Evolutionary conservation across 2,797 vertebrate genomes (phyloP).

Genomic region (Myiothlypis coronata): DNA sequence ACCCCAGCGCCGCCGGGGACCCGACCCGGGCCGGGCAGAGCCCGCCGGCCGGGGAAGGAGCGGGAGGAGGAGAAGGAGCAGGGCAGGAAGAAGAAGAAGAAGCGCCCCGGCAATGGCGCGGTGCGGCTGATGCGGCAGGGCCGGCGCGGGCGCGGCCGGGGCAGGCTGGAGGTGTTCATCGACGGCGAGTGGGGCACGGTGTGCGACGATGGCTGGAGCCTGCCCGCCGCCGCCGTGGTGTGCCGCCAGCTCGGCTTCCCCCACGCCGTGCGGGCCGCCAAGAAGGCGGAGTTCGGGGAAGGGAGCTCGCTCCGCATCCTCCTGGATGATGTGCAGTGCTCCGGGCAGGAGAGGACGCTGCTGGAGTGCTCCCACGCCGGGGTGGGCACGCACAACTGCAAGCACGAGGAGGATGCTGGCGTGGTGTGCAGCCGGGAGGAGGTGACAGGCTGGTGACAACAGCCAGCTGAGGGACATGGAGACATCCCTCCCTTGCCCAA

Average conservation of each 20-base stretch:
- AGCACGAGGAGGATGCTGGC: slow-evolving; percentile 88
- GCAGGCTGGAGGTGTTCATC: slow-evolving; percentile 86
- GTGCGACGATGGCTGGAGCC: slow-evolving; percentile 88
- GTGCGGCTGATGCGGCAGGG: slow-evolving; percentile 79
- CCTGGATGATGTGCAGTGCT: slow-evolving; percentile 88
- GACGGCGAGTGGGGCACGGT: slow-evolving; percentile 87
- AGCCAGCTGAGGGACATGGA: neutral
- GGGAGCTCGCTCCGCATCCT: slow-evolving; percentile 81
- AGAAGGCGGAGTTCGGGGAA: slow-evolving; percentile 87
- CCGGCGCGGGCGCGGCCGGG: slow-evolving; percentile 31
- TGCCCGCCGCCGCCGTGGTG: slow-evolving; percentile 79
- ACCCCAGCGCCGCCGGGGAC: neutral
- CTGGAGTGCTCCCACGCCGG: slow-evolving; percentile 83
- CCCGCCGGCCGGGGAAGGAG: slow-evolving; percentile 43
- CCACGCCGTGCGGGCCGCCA: slow-evolving; percentile 77
- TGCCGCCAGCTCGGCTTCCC: slow-evolving; percentile 89
- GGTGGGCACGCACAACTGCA: slow-evolving; percentile 84
- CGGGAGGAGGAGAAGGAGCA: slow-evolving; percentile 30
- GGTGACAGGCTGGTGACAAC: neutral
- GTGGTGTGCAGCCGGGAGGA: slow-evolving; percentile 82
- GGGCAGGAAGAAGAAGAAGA: slow-evolving; percentile 65
- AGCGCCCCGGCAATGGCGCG: slow-evolving; percentile 62
- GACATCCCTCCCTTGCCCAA: rapidly evolving
- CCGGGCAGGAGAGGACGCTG: slow-evolving; percentile 80
- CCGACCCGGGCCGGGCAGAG: neutral